Conservation (phyloP, 1,140 invertebrate species). For the Bombus terrestris region DNA sequence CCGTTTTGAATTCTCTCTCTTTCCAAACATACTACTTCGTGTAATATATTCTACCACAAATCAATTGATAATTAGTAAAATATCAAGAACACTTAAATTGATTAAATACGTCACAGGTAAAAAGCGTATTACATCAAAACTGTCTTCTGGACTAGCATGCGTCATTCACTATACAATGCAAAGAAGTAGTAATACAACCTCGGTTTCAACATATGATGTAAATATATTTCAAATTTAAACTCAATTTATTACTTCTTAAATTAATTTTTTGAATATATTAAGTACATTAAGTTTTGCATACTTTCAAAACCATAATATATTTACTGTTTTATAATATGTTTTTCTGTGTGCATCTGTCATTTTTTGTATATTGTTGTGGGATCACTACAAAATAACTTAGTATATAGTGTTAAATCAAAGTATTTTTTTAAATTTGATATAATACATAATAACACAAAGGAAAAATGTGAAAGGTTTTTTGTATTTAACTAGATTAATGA, state of each 20-base stretch:
- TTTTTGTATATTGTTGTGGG: neutral
- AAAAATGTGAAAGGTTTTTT: neutral
- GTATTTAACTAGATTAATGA: neutral
- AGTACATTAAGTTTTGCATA: neutral
- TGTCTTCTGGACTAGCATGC: neutral
- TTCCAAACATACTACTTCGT: constrained; percentile 80
- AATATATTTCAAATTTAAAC: neutral
- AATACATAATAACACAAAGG: neutral
- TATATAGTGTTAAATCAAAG: neutral
- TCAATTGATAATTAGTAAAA: constrained; percentile 21
- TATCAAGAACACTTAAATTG: neutral
- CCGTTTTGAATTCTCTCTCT: constrained; percentile 81
- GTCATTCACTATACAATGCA: neutral
- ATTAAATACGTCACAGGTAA: neutral
- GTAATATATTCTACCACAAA: neutral
- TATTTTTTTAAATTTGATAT: neutral
- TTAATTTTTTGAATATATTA: neutral
- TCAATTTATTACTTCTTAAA: neutral
- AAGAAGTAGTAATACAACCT: neutral
- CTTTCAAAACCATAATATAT: neutral
- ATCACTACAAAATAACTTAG: neutral
- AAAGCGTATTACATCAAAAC: neutral
- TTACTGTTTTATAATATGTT: neutral
- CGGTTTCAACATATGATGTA: neutral
- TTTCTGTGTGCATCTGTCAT: neutral